Conservation (phyloP, 2,888 invertebrate species). For the Eurois occulta region DNA sequence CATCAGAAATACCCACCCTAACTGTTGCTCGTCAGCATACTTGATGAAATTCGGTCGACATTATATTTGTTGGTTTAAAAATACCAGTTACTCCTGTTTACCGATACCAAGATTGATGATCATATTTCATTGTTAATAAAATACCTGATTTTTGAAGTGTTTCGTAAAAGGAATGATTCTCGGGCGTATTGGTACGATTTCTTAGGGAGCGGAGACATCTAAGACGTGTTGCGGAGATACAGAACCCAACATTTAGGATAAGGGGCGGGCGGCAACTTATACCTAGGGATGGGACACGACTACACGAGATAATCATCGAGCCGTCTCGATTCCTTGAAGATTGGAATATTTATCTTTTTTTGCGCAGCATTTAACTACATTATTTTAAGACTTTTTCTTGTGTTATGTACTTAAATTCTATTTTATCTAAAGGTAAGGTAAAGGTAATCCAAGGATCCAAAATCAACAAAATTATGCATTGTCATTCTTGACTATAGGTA, state of each 20-base stretch:
- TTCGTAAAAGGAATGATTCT: slow-evolving; percentile 13
- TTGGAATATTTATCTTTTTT: not conserved
- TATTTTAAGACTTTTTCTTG: not conserved
- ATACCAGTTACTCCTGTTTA: not conserved
- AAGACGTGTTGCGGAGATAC: slow-evolving; percentile 57
- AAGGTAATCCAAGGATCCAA: not conserved
- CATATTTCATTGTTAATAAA: slow-evolving; percentile 16
- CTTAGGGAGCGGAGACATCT: slow-evolving; percentile 43
- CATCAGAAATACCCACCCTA: not conserved
- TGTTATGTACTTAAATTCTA: not conserved
- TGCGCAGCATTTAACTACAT: not conserved
- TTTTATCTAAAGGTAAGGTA: not conserved
- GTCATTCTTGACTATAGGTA: not conserved
- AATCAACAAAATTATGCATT: not conserved
- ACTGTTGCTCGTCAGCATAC: not conserved
- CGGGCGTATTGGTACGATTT: slow-evolving; percentile 31
- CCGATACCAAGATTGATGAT: slow-evolving; percentile 19
- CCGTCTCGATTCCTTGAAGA: not conserved
- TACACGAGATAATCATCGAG: slow-evolving; percentile 51
- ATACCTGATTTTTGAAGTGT: slow-evolving; percentile 7
- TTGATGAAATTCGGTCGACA: slow-evolving; percentile 5
- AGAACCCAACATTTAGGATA: slow-evolving; percentile 63
- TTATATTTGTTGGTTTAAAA: not conserved
- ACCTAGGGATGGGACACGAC: slow-evolving; percentile 68
- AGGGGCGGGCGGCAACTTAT: slow-evolving; percentile 65